Percentiles rank a stretch among this genome's conserved stretches.
phyloP scores from a whole-genome alignment of 2,113 vertebrate species.

The Pluvialis apricaria region DNA sequence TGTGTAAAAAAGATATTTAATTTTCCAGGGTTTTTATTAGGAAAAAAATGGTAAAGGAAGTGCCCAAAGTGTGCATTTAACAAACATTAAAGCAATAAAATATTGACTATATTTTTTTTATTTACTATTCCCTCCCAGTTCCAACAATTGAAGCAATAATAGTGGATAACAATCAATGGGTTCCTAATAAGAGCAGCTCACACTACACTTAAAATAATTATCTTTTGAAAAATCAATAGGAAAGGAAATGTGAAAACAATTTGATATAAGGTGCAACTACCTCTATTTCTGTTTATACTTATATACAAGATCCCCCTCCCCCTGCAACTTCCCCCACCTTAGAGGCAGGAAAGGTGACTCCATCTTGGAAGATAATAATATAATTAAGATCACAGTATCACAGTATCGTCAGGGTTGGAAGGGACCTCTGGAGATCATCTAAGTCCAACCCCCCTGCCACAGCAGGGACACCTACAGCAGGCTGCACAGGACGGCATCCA shows the following conservation, averaged over 20 bases:
- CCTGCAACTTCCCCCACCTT: not conserved
- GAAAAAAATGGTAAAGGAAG: not conserved
- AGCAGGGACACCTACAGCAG: too few relatives aligned
- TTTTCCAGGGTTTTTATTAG: not conserved
- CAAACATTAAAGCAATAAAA: conserved; percentile 10
- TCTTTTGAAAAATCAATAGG: conserved; percentile 64
- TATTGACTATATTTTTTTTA: not conserved
- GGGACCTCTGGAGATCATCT: too few relatives aligned
- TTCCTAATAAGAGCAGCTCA: conserved; percentile 67
- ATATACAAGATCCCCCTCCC: not conserved
- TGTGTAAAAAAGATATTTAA: not conserved
- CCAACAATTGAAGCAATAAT: conserved; percentile 49
- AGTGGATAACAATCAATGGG: conserved; percentile 57
- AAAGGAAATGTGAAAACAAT: conserved; percentile 50
- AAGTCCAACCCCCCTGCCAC: too few relatives aligned
- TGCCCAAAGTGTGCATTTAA: not conserved
- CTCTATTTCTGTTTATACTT: not conserved
- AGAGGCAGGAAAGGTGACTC: not conserved
- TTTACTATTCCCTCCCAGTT: not conserved
- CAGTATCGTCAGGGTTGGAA: too few relatives aligned
- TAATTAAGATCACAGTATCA: too few relatives aligned
- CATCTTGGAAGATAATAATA: conserved; percentile 47
- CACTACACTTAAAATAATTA: conserved; percentile 58
- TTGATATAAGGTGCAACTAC: conserved; percentile 39
- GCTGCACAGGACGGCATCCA: too few relatives aligned